Conservation (phyloP, 1,140 invertebrate species). For the Aporrectodea caliginosa region DNA sequence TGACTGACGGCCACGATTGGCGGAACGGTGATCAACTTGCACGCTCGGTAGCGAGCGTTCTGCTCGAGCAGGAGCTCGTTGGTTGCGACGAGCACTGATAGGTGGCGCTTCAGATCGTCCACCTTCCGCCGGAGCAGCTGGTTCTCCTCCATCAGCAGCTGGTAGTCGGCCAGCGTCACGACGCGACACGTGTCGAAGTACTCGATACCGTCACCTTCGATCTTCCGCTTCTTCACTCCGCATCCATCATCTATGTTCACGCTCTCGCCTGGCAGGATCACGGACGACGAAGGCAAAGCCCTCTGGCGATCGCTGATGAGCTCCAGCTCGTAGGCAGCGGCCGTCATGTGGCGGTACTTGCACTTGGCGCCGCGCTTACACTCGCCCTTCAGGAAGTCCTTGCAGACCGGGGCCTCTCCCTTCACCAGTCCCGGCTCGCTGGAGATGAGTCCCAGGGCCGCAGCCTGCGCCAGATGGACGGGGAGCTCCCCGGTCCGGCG, state of each 20-base stretch:
- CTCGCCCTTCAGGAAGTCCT: slow-evolving; percentile 71
- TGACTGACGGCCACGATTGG: slow-evolving; percentile 37
- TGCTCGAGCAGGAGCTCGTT: slow-evolving; percentile 77
- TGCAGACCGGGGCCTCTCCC: slow-evolving; percentile 63
- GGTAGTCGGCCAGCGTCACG: slow-evolving; percentile 39
- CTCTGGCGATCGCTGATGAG: background rate
- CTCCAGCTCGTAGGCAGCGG: background rate
- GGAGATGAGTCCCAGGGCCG: slow-evolving; percentile 10
- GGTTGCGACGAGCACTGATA: slow-evolving; percentile 68
- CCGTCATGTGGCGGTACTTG: slow-evolving; percentile 59
- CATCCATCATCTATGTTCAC: background rate
- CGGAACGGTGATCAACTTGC: slow-evolving; percentile 51
- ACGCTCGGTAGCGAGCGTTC: slow-evolving; percentile 70
- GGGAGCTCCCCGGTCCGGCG: slow-evolving; percentile 55
- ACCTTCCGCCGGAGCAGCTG: slow-evolving; percentile 67
- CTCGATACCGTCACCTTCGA: background rate
- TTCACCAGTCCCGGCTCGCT: slow-evolving; percentile 22
- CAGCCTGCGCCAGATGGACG: slow-evolving; percentile 45
- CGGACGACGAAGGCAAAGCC: background rate
- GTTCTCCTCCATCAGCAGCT: slow-evolving; percentile 69
- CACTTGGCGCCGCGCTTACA: slow-evolving; percentile 63
- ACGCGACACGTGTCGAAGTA: slow-evolving; percentile 8
- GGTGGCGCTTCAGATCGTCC: slow-evolving; percentile 69
- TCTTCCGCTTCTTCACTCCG: slow-evolving; percentile 16
- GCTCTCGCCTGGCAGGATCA: slow-evolving; percentile 6